Evolutionary conservation across 2,113 vertebrate genomes (phyloP), one percentile per base, ranked within the genome.

Genomic region (Nesoenas mayeri): DNA sequence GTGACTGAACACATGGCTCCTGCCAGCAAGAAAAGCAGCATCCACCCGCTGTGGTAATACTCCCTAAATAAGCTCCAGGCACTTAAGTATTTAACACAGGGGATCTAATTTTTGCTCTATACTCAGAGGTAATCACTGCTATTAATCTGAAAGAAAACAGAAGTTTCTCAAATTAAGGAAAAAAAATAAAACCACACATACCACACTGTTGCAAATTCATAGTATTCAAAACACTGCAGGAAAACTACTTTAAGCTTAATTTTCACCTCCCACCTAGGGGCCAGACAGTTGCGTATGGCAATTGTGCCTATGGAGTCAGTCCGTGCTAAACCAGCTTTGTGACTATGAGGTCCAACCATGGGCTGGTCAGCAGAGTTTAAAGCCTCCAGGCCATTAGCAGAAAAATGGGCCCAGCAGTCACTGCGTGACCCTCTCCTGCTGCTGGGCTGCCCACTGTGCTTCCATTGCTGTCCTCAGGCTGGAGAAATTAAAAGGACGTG

Each of bases 91-190:
- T 85, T 94, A 47, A 56, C 53, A 26, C 6, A 9, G 54, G 34
- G 70, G 15, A 88, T 34, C 9, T 77, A 78, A 25, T 34, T 60
- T 74, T 79, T 29, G 25, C n/a, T 60, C 40, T 26, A 7, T 42
- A n/a, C 38, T 91, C 57, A 60, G 79, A 88, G n/a, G 28, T 67
- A 96, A 97, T 95, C 73, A 69, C 58, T 48, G 9, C 34, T 64
- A 70, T 11, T 89, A 79, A 18, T 9, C 89, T 78, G 84, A 77
- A 95, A 72, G 65, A 25, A 87, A 90, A 89, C 47, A 13, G 32
- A 78, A 92, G 73, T 70, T 93, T 36, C 77, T 74, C 71, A 85
- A 50, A 80, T 66, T 26, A 47, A 74, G 47, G 14, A 4, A 29
- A 14, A 16, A 60, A 60, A 24, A 34, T 74, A 56, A 89, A 85